Evolutionary conservation across 2,113 vertebrate species (phyloP), one percentile per base, ranked within the genome.

Genomic region (Callaeas wilsoni): DNA sequence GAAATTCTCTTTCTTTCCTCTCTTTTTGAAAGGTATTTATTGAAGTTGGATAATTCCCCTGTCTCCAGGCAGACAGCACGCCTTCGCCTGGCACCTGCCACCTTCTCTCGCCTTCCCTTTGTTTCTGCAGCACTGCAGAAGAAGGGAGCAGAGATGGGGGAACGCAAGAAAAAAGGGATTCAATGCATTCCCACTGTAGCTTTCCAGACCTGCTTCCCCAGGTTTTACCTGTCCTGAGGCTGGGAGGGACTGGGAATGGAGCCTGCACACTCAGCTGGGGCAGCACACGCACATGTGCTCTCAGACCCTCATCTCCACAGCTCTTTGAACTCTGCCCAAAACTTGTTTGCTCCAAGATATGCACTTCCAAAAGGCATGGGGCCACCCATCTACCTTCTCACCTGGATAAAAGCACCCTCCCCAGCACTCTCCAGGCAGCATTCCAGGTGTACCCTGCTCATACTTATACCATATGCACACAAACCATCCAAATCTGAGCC

Each of bases 1-100:
- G 23, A 97, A 93, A 91, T 90, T 96, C 89, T 96, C 93, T 94
- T 88, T 84, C 69, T 95, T 77, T 89, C 47, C 52, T 94, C 77
- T 84, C 77, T 69, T 85, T 93, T 81, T 85, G 74, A 87, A 87
- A 94, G 89, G 11, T 87, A 44, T 75, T 81, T 94, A 94, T 94
- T 79, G 1, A 7, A 85, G 71, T 35, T 86, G 77, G 84, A 75
- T 84, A 70, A 86, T 88, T 92, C 91, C 78, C 63, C 53, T 68
- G 93, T 90, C 75, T 84, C 88, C 76, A 68, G 90, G 90, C 92
- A 92, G 71, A 86, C 16, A 83, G 25, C 37, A 52, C 2, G 7
- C 68, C 84, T 85, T 93, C 70, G 62, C 77, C 50, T 86, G 69
- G 87, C 84, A 87, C 85, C 37, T 2, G 0, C 71, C 82, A 84